phyloP scores from a whole-genome alignment of 92 coral and sea anemone genomes.

The Epizoanthus fatuus region DNA sequence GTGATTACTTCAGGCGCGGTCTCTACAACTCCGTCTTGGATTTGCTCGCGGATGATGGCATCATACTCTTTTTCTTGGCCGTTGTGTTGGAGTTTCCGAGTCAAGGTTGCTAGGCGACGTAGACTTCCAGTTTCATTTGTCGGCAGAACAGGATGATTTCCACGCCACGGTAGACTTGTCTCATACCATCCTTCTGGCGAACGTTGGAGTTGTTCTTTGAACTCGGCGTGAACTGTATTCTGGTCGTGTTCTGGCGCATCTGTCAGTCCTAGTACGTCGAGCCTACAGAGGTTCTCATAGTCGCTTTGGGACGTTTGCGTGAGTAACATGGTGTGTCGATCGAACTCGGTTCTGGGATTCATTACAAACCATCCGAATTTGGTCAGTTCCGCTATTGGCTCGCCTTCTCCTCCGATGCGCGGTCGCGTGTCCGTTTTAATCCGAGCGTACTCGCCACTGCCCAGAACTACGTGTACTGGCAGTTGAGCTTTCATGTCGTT shows the following conservation, averaged over 20 bases:
- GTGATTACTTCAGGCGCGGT: constrained; percentile 5
- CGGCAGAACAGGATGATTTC: no score
- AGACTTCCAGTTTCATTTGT: no score
- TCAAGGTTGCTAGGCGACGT: no score
- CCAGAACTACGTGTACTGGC: constrained; percentile 32
- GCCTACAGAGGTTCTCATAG: no score
- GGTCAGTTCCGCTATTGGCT: constrained; percentile 43
- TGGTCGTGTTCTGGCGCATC: no score
- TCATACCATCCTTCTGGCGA: no score
- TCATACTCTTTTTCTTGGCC: no score
- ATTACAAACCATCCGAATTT: constrained; percentile 40
- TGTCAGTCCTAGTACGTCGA: no score
- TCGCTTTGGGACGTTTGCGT: constrained; percentile 35
- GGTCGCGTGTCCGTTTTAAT: constrained; percentile 20
- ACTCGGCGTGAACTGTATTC: no score
- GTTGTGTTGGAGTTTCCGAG: no score
- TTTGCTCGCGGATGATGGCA: background rate
- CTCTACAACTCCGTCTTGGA: constrained; percentile 11
- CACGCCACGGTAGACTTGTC: no score
- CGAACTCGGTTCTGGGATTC: constrained; percentile 34
- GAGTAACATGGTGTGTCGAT: constrained; percentile 26
- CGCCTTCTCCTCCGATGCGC: constrained; percentile 17
- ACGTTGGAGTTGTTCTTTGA: no score
- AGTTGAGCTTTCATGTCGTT: constrained; percentile 28
- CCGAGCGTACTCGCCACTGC: constrained; percentile 26